A percentile compares a stretch with the other conserved stretches of the same genome.
phyloP scores from a whole-genome alignment of 1,140 invertebrate genomes.

The Hyposmocoma kahamanoa region DNA sequence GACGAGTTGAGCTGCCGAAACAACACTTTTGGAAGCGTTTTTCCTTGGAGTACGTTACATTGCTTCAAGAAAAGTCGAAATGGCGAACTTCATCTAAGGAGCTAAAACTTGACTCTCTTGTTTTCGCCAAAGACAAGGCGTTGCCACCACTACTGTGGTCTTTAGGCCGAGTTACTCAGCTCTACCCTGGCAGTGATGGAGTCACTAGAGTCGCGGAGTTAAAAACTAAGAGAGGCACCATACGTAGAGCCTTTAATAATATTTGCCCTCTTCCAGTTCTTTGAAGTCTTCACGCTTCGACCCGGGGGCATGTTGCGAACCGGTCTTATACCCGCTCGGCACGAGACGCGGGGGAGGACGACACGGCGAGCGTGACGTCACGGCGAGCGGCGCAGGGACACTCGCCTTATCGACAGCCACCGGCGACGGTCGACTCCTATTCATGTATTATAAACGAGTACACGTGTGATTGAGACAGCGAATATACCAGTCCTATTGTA shows the following conservation, averaged over 20 bases:
- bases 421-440: too few species aligned
- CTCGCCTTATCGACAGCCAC: too few species aligned
- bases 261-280: slow-evolving; percentile 8
- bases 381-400: too few species aligned
- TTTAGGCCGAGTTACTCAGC: slow-evolving; percentile 12
- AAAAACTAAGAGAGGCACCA: slow-evolving; percentile 1
- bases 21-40: slow-evolving; percentile 2
- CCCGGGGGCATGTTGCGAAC: too few species aligned
- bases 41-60: neutral
- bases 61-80: slow-evolving; percentile 7
- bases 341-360: too few species aligned
- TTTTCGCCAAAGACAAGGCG: slow-evolving; percentile 23
- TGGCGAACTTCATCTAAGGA: neutral
- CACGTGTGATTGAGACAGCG: too few species aligned
- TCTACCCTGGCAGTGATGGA: slow-evolving; percentile 14
- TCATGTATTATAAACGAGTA: too few species aligned
- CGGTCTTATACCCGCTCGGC: too few species aligned
- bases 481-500: too few species aligned
- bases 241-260: slow-evolving; percentile 8
- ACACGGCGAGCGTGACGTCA: too few species aligned
- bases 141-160: slow-evolving; percentile 22
- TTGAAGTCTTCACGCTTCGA: too few species aligned
- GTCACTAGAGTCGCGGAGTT: slow-evolving; percentile 5
- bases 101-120: slow-evolving; percentile 11
- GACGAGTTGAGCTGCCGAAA: neutral